These are phyloP conservation scores for Diarsia rubi DNA, from an alignment of 2,888 invertebrate genomes.

Conservation along the genomic window DNA sequence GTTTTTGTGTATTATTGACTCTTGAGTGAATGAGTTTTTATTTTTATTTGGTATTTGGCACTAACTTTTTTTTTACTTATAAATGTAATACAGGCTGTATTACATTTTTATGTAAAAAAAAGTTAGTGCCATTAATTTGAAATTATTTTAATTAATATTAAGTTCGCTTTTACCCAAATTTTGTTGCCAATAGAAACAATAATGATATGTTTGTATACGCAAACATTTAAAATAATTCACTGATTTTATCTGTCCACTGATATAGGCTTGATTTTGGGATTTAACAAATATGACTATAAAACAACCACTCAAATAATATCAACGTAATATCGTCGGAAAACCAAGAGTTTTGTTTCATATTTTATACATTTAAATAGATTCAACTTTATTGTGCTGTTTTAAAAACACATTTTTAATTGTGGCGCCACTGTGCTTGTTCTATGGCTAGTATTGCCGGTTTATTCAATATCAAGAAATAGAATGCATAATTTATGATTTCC, in stretches of 20 bases:
- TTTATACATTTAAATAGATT: constrained; percentile 37
- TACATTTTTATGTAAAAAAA: background rate
- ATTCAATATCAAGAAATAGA: constrained; percentile 12
- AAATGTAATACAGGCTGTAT: too few relatives aligned
- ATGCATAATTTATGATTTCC: background rate
- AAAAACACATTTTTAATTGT: constrained; percentile 29
- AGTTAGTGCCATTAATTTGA: too few relatives aligned
- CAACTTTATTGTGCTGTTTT: constrained; percentile 46
- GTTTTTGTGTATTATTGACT: background rate
- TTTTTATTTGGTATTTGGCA: too few relatives aligned
- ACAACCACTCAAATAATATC: constrained; percentile 66
- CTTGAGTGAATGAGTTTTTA: background rate
- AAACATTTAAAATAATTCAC: background rate
- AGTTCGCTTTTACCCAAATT: background rate
- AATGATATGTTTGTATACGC: background rate
- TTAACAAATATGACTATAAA: constrained; percentile 59
- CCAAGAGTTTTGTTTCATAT: constrained; percentile 38
- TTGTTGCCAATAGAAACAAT: background rate
- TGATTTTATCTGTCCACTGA: constrained; percentile 32
- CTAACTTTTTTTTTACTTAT: too few relatives aligned
- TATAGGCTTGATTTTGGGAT: constrained; percentile 47
- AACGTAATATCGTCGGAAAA: constrained; percentile 65
- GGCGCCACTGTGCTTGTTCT: constrained; percentile 46
- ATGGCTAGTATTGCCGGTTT: background rate
- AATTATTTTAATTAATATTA: background rate